phyloP scores from a whole-genome alignment of 35 echinoderm and acorn worm genomes.

The Diadema setosum region DNA sequence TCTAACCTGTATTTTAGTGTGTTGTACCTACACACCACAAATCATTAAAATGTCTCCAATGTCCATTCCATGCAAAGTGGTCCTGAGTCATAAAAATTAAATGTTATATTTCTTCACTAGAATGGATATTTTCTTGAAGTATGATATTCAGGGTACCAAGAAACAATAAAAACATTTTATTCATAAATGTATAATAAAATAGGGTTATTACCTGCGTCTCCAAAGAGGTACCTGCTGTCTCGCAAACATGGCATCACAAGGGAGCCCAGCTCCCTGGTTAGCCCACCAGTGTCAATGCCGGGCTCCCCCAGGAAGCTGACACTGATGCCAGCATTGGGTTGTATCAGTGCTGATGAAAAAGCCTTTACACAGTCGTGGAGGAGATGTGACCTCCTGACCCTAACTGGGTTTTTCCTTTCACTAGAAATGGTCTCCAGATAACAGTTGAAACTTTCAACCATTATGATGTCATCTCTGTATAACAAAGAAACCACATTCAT shows the following conservation, averaged over 20 bases:
- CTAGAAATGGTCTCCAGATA: background rate
- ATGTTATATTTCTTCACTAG: too few species aligned
- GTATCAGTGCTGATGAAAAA: background rate
- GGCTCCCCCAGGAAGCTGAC: background rate
- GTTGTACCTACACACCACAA: too few species aligned
- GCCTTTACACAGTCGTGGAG: background rate
- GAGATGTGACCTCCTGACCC: background rate
- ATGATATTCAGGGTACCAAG: too few species aligned
- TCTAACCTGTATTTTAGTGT: too few species aligned
- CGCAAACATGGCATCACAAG: background rate
- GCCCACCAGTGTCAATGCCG: background rate
- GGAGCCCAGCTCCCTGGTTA: background rate
- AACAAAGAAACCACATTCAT: background rate
- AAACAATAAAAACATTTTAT: too few species aligned
- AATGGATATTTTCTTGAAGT: too few species aligned
- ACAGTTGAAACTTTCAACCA: background rate
- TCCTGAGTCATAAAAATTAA: too few species aligned
- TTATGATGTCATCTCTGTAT: background rate
- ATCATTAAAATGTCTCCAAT: too few species aligned
- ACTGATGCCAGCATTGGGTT: background rate
- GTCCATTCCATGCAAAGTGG: too few species aligned
- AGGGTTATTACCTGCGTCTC: background rate
- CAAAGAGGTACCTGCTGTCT: background rate
- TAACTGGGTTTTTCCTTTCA: background rate
- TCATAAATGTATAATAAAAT: too few species aligned